A percentile compares a stretch with the other conserved stretches of the same genome.
Evolutionary conservation across 2,113 vertebrate species (phyloP).

Genomic region (Catagonus wagneri): DNA sequence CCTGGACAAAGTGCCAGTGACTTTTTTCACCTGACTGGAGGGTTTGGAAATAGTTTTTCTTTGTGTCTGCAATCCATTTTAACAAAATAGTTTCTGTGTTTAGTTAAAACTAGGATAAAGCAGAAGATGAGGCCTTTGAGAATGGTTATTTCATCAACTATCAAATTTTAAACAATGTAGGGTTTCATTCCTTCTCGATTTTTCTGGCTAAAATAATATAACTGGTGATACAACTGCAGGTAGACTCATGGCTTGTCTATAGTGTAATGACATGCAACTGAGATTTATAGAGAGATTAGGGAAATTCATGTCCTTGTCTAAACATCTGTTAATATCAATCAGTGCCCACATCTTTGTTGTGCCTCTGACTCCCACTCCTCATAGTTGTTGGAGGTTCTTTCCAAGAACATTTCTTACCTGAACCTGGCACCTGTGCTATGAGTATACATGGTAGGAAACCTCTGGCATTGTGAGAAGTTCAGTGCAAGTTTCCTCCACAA

Average conservation of each 20-base stretch:
- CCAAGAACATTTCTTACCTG: slow-evolving; percentile 20
- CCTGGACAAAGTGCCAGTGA: slow-evolving; percentile 53
- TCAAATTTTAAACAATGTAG: slow-evolving; percentile 61
- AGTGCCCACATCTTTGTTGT: background rate
- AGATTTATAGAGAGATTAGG: background rate
- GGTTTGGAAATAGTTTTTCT: slow-evolving; percentile 60
- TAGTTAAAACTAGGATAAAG: slow-evolving; percentile 58
- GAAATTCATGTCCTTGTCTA: background rate
- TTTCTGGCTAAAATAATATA: background rate
- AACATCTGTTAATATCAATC: background rate
- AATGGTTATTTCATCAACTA: slow-evolving; percentile 50
- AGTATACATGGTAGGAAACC: background rate
- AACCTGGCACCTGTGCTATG: background rate
- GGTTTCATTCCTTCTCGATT: slow-evolving; percentile 14
- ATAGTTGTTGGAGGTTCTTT: background rate
- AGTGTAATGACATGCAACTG: background rate
- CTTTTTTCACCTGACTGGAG: slow-evolving; percentile 64
- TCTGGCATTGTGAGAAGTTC: background rate
- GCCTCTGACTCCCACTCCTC: background rate
- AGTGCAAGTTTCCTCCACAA: background rate
- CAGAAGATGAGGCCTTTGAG: slow-evolving; percentile 59
- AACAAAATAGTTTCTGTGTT: slow-evolving; percentile 60
- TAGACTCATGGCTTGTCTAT: background rate
- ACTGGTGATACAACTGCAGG: background rate
- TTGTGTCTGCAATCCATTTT: slow-evolving; percentile 74